Conservation (phyloP, 2,888 invertebrate species). For the Tetramorium bicarinatum region DNA sequence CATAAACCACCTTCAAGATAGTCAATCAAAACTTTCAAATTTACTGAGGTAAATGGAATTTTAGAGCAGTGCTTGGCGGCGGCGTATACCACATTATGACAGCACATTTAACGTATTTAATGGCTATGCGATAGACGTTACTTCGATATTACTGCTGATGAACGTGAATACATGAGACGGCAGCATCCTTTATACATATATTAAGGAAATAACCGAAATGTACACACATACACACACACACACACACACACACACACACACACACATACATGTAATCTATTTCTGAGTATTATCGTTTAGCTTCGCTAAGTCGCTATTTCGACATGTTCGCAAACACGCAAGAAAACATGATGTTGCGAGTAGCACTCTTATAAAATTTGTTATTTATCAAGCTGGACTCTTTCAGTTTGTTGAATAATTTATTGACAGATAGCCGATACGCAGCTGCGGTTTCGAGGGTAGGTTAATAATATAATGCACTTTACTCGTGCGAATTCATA, state of each 20-base stretch:
- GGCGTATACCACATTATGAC: not conserved
- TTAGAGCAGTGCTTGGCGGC: slow-evolving; percentile 52
- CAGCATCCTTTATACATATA: slow-evolving; percentile 3
- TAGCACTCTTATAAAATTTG: slow-evolving; percentile 43
- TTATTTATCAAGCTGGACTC: slow-evolving; percentile 40
- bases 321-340: not conserved
- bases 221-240: not conserved
- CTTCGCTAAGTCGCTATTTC: not conserved
- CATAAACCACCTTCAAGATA: slow-evolving; percentile 52
- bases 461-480: slow-evolving; percentile 54
- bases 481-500: slow-evolving; percentile 50
- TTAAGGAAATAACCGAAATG: not conserved
- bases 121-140: slow-evolving; percentile 5
- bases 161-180: not conserved
- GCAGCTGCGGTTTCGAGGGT: slow-evolving; percentile 49
- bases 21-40: slow-evolving; percentile 69
- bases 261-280: not conserved
- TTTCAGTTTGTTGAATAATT: slow-evolving; percentile 50
- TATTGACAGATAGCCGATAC: slow-evolving; percentile 52
- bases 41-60: slow-evolving; percentile 72
- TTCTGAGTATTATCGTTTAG: not conserved
- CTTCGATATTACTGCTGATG: slow-evolving; percentile 7
- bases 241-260: no score
- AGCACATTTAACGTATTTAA: slow-evolving; percentile 13
- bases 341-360: slow-evolving; percentile 14